Evolutionary conservation across 2,888 invertebrate species (phyloP), one percentile per base, ranked within the genome.

Genomic region (Acanthococcus lagerstroemiae): DNA sequence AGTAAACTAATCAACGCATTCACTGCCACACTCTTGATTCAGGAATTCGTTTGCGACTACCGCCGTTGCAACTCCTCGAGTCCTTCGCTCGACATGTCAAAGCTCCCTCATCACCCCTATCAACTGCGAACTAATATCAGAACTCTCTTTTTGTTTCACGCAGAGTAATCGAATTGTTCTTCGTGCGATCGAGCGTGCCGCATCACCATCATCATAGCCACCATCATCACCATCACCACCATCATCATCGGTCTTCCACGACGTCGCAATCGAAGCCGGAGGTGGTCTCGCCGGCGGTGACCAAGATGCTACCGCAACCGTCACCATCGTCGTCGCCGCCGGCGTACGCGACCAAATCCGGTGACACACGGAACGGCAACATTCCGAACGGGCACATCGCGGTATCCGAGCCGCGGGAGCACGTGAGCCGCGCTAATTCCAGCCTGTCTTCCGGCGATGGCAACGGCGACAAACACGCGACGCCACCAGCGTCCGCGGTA

Each of bases 161-260:
- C 52, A 61, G 61, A 61, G 27, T 52, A 5, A 52, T 61, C 24
- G 61, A 61, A 61, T 17, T 37, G 22, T 61, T 50, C 24, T 54
- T 61, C 61, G 37, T 37, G 7, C 17, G 52, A 52, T 50, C 61
- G 1, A 61, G 61, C 48, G 21, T 54, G 4, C 52, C 61, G 0
- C 61, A 61, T 37, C 61, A 61, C 30, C 54, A 48, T 25, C 58
- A 58, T 58, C 58, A 58, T 26, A 19, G 15, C 22, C 52, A 55
- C 19, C 55, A 55, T 30, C 26, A 55, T 24, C 55, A 55, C n/a
- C 9, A 37, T 22, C 26, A 61, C 30, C 52, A 50, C 30, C 37
- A 37, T n/a, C 37, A 37, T n/a, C 37, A 37, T 9, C 37, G 37
- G n/a, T 9, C 9, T 2, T 22, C 22, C 46, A 17, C 46, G 3